Percentiles rank a stretch among this genome's conserved stretches.
Conservation (phyloP, 2,888 invertebrate species). For the Arctia plantaginis region DNA sequence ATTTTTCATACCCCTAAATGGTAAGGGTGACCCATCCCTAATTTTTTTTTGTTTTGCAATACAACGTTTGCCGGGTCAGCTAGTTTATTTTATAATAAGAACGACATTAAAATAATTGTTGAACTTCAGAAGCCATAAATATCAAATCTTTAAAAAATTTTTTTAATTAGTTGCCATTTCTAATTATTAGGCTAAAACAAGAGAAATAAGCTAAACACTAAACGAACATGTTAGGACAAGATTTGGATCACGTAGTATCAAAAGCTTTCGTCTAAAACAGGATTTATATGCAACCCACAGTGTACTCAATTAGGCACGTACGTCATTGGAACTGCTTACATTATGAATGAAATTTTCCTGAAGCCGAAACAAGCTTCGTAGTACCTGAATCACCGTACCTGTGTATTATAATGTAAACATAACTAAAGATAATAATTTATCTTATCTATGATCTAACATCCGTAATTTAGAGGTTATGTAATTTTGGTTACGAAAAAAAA, state of each 20-base stretch:
- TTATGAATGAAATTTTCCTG: constrained; percentile 44
- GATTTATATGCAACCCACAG: constrained; percentile 30
- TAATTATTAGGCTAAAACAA: background rate
- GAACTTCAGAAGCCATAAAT: background rate
- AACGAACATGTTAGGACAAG: background rate
- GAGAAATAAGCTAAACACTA: background rate
- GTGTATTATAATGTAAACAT: constrained; percentile 40
- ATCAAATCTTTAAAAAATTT: background rate
- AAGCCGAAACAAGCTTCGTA: constrained; percentile 13
- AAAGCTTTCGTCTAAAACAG: constrained; percentile 10
- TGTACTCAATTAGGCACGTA: constrained; percentile 25
- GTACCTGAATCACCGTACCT: constrained; percentile 36
- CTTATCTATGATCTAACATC: constrained; percentile 49
- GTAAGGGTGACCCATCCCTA: too few species aligned
- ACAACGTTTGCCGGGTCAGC: too few species aligned
- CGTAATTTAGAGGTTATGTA: constrained; percentile 37
- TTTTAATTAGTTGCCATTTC: background rate
- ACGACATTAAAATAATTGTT: background rate
- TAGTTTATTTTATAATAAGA: background rate
- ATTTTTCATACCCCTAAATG: too few species aligned
- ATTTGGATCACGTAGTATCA: constrained; percentile 17
- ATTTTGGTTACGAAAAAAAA: constrained; percentile 23
- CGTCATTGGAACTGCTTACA: constrained; percentile 36
- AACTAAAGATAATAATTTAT: constrained; percentile 33
- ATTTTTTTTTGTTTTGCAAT: too few species aligned